phyloP scores from a whole-genome alignment of 2,113 vertebrate species.

The Herpetotheres cachinnans region DNA sequence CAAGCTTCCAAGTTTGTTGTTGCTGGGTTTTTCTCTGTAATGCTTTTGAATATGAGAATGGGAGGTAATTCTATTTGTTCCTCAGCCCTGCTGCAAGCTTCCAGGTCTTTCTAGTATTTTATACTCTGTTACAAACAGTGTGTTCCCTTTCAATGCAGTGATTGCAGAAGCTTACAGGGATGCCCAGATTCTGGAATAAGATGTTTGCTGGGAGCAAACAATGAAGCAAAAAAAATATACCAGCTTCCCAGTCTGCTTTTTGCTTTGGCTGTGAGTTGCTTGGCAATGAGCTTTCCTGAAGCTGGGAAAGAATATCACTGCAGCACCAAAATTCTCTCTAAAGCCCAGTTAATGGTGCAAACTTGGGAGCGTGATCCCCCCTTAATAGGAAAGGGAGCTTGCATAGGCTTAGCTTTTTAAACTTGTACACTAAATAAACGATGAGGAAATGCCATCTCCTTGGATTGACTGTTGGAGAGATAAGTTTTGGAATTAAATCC shows the following conservation, averaged over 20 bases:
- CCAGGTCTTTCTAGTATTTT: background rate
- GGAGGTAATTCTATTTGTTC: background rate
- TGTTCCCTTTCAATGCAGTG: background rate
- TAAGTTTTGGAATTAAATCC: background rate
- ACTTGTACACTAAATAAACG: background rate
- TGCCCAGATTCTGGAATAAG: background rate
- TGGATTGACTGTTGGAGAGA: background rate
- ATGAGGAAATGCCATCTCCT: background rate
- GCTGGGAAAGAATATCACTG: background rate
- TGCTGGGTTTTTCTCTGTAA: background rate
- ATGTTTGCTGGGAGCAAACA: background rate
- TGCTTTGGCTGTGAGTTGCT: background rate
- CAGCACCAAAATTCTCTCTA: background rate
- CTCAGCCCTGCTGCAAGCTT: background rate
- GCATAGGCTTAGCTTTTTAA: background rate
- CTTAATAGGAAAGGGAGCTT: background rate
- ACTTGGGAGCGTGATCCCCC: fast-evolving
- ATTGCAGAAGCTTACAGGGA: background rate
- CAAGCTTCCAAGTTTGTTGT: background rate
- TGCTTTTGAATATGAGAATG: background rate
- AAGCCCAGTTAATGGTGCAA: background rate
- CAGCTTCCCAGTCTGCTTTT: background rate
- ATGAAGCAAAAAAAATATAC: fast-evolving
- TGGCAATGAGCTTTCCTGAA: background rate
- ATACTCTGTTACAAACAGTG: background rate